phyloP scores from a whole-genome alignment of 1,140 invertebrate genomes.

The Coenobita brevimanus region DNA sequence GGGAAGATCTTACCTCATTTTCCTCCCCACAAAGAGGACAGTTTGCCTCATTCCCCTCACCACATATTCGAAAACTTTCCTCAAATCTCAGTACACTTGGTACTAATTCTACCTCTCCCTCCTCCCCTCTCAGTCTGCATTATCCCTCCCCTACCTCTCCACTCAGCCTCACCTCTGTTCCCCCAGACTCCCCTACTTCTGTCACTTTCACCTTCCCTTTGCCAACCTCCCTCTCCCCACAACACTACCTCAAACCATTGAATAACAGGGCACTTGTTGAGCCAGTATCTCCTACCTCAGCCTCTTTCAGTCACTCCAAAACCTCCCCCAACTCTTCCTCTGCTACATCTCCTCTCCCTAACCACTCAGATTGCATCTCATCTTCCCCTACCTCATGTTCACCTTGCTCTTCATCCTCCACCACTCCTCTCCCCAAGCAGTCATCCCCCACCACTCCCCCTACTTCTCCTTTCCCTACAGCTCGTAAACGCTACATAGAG shows the following conservation, averaged over 20 bases:
- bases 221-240: conserved; percentile 22
- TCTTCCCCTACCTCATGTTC: no score
- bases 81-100: background rate
- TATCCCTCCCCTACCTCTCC: conserved; percentile 26
- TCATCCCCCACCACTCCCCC: background rate
- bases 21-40: background rate
- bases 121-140: conserved; percentile 1
- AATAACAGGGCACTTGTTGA: conserved; percentile 36
- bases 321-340: no score
- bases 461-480: background rate
- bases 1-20: no score
- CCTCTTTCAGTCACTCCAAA: no score
- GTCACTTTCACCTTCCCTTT: conserved; percentile 62
- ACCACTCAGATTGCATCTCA: no score
- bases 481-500: background rate
- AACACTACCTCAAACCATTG: conserved; percentile 57
- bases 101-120: background rate
- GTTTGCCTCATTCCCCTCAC: background rate
- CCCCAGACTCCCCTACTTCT: conserved; percentile 46
- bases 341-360: no score
- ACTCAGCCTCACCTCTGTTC: conserved; percentile 26
- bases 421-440: no score
- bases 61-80: background rate
- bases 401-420: no score
- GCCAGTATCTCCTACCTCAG: no score